These are phyloP conservation scores for Sebastes alutus DNA, from an alignment of 2,797 vertebrate species.

Conservation along the genomic window DNA sequence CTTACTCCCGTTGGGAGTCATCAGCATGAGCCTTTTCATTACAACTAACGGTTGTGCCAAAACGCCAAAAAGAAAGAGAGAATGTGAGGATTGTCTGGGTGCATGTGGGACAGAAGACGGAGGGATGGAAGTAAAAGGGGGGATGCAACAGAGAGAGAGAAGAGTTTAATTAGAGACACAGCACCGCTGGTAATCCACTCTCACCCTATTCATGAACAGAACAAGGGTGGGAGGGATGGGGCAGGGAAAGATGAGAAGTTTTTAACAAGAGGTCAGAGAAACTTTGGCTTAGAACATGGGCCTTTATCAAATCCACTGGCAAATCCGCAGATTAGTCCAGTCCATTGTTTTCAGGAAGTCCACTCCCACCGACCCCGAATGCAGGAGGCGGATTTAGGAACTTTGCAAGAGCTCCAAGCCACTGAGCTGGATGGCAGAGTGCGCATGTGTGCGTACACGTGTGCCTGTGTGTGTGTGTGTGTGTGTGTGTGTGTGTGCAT, in stretches of 20 bases:
- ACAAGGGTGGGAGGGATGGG: slow-evolving; percentile 45
- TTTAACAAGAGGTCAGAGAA: slow-evolving; percentile 81
- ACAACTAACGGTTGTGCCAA: slow-evolving; percentile 30
- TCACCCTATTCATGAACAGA: slow-evolving; percentile 67
- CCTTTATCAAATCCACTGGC: slow-evolving; percentile 78
- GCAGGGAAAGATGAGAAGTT: slow-evolving; percentile 67
- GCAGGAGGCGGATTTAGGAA: slow-evolving; percentile 68
- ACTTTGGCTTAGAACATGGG: slow-evolving; percentile 70
- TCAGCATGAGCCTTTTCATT: slow-evolving; percentile 67
- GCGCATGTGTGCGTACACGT: slow-evolving; percentile 1
- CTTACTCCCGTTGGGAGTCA: slow-evolving; percentile 59
- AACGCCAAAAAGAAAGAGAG: slow-evolving; percentile 50
- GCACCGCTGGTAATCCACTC: slow-evolving; percentile 79
- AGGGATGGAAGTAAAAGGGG: slow-evolving; percentile 18
- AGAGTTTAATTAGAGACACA: slow-evolving; percentile 80
- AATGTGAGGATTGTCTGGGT: slow-evolving; percentile 56
- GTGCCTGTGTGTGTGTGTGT: slow-evolving; percentile 28
- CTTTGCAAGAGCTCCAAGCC: slow-evolving; percentile 67
- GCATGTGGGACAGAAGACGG: slow-evolving; percentile 28
- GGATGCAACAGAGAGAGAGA: slow-evolving; percentile 44
- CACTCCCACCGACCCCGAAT: slow-evolving; percentile 70
- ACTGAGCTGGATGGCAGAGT: slow-evolving; percentile 62
- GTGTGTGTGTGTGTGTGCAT: slow-evolving; percentile 32
- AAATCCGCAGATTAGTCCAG: slow-evolving; percentile 79
- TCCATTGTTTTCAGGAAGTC: slow-evolving; percentile 82